Evolutionary conservation across 2,888 invertebrate genomes (phyloP), one percentile per base, ranked within the genome.

Genomic region (Callimorpha dominula): DNA sequence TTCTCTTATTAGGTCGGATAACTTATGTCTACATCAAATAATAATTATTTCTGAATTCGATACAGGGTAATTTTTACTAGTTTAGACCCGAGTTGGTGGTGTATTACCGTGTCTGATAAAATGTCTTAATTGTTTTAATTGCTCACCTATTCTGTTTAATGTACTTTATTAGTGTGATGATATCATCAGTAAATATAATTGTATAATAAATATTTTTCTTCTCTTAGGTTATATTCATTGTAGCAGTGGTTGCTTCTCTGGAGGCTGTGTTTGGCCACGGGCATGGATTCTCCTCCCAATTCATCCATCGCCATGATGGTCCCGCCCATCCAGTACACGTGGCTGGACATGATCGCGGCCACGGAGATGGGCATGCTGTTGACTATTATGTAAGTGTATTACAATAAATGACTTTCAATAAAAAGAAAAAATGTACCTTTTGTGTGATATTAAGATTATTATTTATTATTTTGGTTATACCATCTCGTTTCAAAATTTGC

Each of bases 201-300:
- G 0, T 20, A 57, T 57, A 20, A 57, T 12, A 57, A 57, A 20
- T 4, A 12, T 31, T 7, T 1, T 8, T 20, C 1, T 49, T 57
- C n/a, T 5, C 7, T 42, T 73, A 90, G 89, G 88, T 87, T 49
- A 50, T 93, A 67, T 91, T 88, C 76, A 64, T 93, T 2, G 85
- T 88, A 40, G 90, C 87, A 20, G 70, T 91, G 8, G 80, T 89
- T 42, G 90, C 88, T 40, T 87, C 87, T 6, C 82, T 86, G 50
- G 90, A 89, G 4, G 77, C 70, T 87, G 80, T 89, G 83, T 78
- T 86, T 87, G 81, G 91, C 79, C 84, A 96, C 89, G 82, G 90
- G 86, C 78, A 92, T 89, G 90, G 90, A 0, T 90, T 86, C 81
- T 94, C 94, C 7, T 92, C 93, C 4, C 92, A 93, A 80, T 91